Evolutionary conservation across 2,888 invertebrate species (phyloP).

Genomic region (Noctua fimbriata): DNA sequence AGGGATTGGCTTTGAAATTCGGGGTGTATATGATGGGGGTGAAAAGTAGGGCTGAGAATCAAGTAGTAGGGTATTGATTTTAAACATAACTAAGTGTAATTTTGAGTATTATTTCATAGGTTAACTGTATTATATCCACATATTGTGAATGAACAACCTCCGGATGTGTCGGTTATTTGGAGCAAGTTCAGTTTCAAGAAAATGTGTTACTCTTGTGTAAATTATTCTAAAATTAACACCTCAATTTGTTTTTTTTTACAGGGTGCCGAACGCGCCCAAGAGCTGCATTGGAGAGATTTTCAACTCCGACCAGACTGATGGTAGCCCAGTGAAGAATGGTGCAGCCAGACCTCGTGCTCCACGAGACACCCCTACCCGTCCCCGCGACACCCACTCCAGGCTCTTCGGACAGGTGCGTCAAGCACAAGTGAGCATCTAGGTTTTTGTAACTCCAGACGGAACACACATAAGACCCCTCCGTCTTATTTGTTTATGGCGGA

Average conservation of each 20-base stretch:
- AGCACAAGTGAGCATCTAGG: constrained; percentile 48
- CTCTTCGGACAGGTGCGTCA: constrained; percentile 89
- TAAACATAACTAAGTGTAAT: background rate
- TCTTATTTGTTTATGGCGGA: background rate
- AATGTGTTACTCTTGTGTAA: background rate
- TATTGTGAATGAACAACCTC: background rate
- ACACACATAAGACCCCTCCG: background rate
- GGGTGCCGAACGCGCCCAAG: constrained; percentile 91
- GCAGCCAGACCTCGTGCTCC: constrained; percentile 82
- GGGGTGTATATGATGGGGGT: constrained; percentile 10
- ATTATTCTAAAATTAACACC: background rate
- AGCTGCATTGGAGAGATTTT: constrained; percentile 91
- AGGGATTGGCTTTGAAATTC: constrained; percentile 24
- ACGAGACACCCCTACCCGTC: constrained; percentile 91
- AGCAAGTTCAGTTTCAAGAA: background rate
- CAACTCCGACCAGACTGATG: constrained; percentile 82
- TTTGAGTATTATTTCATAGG: background rate
- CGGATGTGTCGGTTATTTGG: background rate
- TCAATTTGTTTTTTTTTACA: constrained; percentile 73
- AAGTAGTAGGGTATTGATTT: background rate
- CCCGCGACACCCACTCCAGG: constrained; percentile 91
- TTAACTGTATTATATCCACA: background rate
- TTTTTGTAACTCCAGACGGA: background rate
- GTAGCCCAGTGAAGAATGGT: constrained; percentile 85
- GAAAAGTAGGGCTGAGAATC: background rate